Conservation (phyloP, 2,888 invertebrate genomes). For the Melangyna quadrimaculata region DNA sequence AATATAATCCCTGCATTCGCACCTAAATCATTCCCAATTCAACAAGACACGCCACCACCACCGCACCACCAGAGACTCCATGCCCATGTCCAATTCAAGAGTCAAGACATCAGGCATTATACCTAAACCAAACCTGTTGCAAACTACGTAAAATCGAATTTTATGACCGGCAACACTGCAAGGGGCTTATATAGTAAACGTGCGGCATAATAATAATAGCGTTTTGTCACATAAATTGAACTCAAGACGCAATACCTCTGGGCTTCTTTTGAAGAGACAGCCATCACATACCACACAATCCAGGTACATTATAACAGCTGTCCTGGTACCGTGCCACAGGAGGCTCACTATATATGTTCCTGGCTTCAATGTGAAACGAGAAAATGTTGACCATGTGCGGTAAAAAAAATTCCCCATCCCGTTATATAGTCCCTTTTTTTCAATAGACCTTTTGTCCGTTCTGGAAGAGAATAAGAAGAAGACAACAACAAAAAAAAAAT, state of each 20-base stretch:
- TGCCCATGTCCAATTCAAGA: neutral
- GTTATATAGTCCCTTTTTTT: conserved; percentile 68
- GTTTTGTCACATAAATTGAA: conserved; percentile 71
- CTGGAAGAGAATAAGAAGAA: neutral
- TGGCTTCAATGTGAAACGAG: conserved; percentile 31
- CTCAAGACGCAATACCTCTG: conserved; percentile 34
- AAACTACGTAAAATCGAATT: conserved; percentile 60
- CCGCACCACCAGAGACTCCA: neutral
- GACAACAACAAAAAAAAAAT: neutral
- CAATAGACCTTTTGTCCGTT: conserved; percentile 42
- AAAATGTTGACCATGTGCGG: conserved; percentile 63
- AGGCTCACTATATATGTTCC: neutral
- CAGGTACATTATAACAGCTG: conserved; percentile 65
- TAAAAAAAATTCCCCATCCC: conserved; percentile 41
- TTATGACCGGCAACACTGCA: conserved; percentile 43
- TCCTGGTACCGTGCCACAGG: neutral
- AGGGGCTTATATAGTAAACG: conserved; percentile 26
- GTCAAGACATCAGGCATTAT: neutral
- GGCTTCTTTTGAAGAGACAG: conserved; percentile 49
- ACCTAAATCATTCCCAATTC: conserved; percentile 69
- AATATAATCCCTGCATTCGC: conserved; percentile 69
- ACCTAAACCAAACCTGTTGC: conserved; percentile 61
- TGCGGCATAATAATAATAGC: conserved; percentile 58
- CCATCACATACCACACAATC: conserved; percentile 9
- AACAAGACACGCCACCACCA: neutral